phyloP scores from a whole-genome alignment of 2,888 invertebrate genomes.

The Nephrocerus scutellatus region DNA sequence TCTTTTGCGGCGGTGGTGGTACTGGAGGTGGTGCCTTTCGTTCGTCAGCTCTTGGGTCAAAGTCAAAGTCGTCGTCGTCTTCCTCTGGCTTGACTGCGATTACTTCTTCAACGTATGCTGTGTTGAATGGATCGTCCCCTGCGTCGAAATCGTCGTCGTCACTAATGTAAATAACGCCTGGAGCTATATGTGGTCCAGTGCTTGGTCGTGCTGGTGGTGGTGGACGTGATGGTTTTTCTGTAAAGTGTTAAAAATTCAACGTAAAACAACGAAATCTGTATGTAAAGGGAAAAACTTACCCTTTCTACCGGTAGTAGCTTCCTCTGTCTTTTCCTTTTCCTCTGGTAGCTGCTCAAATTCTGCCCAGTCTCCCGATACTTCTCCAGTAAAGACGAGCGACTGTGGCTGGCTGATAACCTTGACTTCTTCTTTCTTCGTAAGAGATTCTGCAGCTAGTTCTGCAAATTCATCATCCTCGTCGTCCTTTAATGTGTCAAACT shows the following conservation, averaged over 20 bases:
- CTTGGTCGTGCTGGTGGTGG: constrained; percentile 43
- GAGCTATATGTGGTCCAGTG: constrained; percentile 38
- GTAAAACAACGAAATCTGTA: background rate
- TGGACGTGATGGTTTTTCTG: constrained; percentile 43
- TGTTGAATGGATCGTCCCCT: constrained; percentile 73
- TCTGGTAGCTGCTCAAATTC: constrained; percentile 56
- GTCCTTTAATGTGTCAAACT: constrained; percentile 56
- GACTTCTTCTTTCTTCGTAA: constrained; percentile 53
- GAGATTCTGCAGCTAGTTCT: constrained; percentile 68
- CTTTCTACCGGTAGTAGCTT: constrained; percentile 25
- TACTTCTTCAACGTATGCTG: constrained; percentile 72
- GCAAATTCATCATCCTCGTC: constrained; percentile 70
- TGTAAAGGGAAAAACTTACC: constrained; percentile 35
- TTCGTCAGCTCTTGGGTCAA: constrained; percentile 62
- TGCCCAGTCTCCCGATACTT: constrained; percentile 55
- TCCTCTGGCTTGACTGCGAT: constrained; percentile 47
- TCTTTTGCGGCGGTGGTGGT: constrained; percentile 26
- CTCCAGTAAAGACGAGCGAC: constrained; percentile 49
- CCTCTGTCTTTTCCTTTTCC: constrained; percentile 48
- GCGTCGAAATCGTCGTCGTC: constrained; percentile 53
- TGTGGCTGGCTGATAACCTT: constrained; percentile 45
- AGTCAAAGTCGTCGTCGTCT: constrained; percentile 50
- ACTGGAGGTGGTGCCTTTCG: constrained; percentile 28
- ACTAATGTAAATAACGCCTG: constrained; percentile 36
- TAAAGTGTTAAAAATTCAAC: constrained; percentile 17